Evolutionary conservation across 2,888 invertebrate genomes (phyloP), one percentile per base, ranked within the genome.

Genomic region (Prosopocoilus inquinatus): DNA sequence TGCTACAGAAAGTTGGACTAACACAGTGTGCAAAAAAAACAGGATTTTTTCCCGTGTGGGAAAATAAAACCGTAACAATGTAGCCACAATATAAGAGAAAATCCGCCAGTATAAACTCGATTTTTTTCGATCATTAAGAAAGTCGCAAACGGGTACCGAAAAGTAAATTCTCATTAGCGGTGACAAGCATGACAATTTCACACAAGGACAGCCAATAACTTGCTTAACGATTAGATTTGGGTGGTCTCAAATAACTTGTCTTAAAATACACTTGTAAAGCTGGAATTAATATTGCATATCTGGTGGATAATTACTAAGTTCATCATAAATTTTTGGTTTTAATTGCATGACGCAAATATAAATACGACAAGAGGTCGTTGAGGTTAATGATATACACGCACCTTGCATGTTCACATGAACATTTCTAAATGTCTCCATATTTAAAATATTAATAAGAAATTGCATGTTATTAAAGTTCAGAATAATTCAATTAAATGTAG

Each of bases 151-250:
- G 12, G 4, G 38, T 11, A 41, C 41, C 41, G 41, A 41, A 9
- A 41, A 41, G 12, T 41, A 41, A 41, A 41, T 41, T 41, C 16
- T 11, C 9, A 41, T 41, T 41, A 41, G 12, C 41, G 41, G 9
- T 16, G 41, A 41, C 41, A 41, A 15, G 12, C 41, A 16, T 41
- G 41, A 41, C 41, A 41, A 41, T 13, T 36, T 41, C 41, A 41
- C 41, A 15, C 41, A 41, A 41, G 41, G 41, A 41, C 41, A 41
- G 11, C 41, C 41, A 41, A 41, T 41, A 41, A 41, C 41, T 13
- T 16, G 9, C 15, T 16, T 13, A 41, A 16, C 41, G 41, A 41
- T 41, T 41, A 41, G 12, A 41, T 41, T 41, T 41, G 41, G 41
- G 41, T 41, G 41, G 41, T 41, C 41, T 41, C 41, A 41, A n/a